These are phyloP conservation scores for Oscheius sp. DNA, from an alignment of 2,888 invertebrate genomes.

Conservation along the genomic window DNA sequence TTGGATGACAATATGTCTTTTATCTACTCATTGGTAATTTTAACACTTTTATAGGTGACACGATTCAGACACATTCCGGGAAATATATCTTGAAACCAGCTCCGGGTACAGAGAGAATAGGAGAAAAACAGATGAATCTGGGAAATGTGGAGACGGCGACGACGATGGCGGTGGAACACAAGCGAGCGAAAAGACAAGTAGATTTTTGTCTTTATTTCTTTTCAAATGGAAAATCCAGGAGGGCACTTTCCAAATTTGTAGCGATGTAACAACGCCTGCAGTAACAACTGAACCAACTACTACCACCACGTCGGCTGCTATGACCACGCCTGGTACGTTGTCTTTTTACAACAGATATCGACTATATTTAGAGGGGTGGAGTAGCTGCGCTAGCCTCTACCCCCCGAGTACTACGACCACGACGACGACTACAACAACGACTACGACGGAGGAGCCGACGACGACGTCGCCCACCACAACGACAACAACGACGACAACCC, in stretches of 20 bases:
- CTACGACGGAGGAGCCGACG: neutral
- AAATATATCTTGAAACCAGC: neutral
- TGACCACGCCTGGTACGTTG: neutral
- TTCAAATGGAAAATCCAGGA: too few relatives aligned
- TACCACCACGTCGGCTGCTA: neutral
- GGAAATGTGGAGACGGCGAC: neutral
- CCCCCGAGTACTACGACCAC: neutral
- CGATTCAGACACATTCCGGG: neutral
- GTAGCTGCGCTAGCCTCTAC: neutral
- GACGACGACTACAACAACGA: neutral
- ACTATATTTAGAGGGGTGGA: neutral
- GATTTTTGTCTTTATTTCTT: neutral
- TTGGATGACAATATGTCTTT: conserved; percentile 1
- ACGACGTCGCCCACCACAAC: neutral
- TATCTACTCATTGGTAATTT: neutral
- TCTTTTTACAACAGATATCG: too few relatives aligned
- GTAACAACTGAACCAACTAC: too few relatives aligned
- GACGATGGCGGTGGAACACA: too few relatives aligned
- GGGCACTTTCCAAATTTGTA: too few relatives aligned
- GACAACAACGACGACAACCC: neutral
- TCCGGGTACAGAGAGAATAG: neutral
- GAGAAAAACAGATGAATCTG: neutral
- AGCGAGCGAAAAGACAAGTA: neutral
- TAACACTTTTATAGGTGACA: neutral
- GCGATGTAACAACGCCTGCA: too few relatives aligned